Conservation (phyloP, 2,888 invertebrate genomes). For the Metacarcinus magister region DNA sequence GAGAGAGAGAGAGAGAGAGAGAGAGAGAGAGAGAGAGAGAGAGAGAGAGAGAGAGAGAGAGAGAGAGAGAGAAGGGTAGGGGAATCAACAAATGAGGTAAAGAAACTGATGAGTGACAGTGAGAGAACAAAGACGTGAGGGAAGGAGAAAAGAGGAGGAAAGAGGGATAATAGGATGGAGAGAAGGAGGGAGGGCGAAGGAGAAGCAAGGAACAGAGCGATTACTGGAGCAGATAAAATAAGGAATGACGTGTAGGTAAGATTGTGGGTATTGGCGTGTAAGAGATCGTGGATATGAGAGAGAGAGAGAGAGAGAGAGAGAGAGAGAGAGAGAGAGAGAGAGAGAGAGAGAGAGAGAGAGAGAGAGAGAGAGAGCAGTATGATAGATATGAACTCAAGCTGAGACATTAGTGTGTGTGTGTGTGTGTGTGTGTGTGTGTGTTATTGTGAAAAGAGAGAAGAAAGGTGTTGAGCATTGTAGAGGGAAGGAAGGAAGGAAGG, state of each 20-base stretch:
- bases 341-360: slow-evolving; percentile 44
- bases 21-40: slow-evolving; percentile 37
- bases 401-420: neutral
- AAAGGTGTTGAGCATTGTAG: neutral
- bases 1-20: neutral
- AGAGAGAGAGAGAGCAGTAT: neutral
- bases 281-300: too few species aligned
- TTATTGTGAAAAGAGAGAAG: neutral
- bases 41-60: slow-evolving; percentile 42
- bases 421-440: too few species aligned
- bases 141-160: neutral
- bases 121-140: neutral
- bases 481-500: neutral
- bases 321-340: neutral
- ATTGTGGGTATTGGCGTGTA: neutral
- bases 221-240: neutral
- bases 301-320: neutral
- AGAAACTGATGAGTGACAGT: slow-evolving; percentile 18
- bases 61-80: neutral
- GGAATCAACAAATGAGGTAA: neutral
- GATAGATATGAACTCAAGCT: neutral
- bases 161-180: neutral
- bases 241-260: neutral
- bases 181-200: neutral
- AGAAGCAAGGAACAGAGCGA: neutral